Evolutionary conservation across 2,797 vertebrate species (phyloP).

Genomic region (Todus mexicanus): DNA sequence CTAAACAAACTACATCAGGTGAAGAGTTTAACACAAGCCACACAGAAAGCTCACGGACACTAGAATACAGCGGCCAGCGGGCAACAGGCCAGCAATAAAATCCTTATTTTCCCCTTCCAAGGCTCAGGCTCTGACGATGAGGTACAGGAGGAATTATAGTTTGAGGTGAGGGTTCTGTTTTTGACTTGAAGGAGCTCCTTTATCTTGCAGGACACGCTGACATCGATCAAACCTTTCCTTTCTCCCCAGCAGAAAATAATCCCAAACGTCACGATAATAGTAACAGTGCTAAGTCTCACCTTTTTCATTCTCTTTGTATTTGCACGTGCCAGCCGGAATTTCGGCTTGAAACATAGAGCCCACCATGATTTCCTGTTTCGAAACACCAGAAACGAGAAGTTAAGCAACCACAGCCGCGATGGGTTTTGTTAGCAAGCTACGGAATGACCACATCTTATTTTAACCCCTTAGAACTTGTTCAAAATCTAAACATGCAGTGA

Average conservation of each 20-base stretch:
- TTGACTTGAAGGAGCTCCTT: background rate
- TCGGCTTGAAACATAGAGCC: conserved; percentile 99
- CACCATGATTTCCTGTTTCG: conserved; percentile 95
- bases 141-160: background rate
- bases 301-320: conserved; percentile 95
- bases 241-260: background rate
- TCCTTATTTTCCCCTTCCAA: background rate
- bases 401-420: background rate
- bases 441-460: background rate
- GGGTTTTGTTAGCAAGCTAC: background rate
- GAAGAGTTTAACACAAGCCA: background rate
- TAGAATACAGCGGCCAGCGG: too few relatives aligned
- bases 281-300: conserved; percentile 72
- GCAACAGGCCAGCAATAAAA: background rate
- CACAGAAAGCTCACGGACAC: background rate
- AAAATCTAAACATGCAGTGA: background rate
- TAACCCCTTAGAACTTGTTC: background rate
- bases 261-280: background rate
- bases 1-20: accelerated
- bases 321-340: conserved; percentile 88
- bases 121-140: background rate
- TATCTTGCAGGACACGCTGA: background rate
- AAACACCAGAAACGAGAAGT: conserved; percentile 21
- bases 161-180: background rate
- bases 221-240: background rate